phyloP scores from a whole-genome alignment of 2,797 vertebrate genomes.

The Acipenser transmontanus region DNA sequence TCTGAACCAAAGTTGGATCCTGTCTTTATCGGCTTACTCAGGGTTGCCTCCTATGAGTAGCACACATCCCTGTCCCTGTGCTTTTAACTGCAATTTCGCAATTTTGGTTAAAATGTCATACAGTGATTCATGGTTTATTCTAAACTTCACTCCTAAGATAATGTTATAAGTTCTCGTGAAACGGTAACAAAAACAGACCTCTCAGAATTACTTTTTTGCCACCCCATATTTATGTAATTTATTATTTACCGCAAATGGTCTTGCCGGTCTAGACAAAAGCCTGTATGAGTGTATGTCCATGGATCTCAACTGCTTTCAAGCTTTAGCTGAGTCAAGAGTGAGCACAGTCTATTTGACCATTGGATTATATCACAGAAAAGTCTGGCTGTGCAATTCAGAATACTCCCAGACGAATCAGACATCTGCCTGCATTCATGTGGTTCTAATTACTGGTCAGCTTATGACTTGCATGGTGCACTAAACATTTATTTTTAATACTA shows the following conservation, averaged over 20 bases:
- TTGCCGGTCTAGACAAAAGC: slow-evolving; percentile 1
- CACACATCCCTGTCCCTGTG: too few relatives aligned
- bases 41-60: too few relatives aligned
- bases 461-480: too few relatives aligned
- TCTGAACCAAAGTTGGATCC: too few relatives aligned
- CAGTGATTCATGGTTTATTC: background rate
- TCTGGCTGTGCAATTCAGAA: background rate
- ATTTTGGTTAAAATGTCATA: background rate
- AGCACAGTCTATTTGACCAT: background rate
- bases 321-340: slow-evolving; percentile 2
- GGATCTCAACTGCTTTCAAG: background rate
- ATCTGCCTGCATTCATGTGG: too few relatives aligned
- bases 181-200: background rate
- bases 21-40: too few relatives aligned
- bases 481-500: too few relatives aligned
- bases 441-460: too few relatives aligned
- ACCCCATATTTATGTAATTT: background rate
- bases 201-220: background rate
- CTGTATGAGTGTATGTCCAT: background rate
- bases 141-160: background rate
- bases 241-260: background rate
- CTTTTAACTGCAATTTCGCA: background rate
- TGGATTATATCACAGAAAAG: background rate
- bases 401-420: background rate
- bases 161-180: background rate